Evolutionary conservation across 2,797 vertebrate genomes (phyloP).

Genomic region (Cygnus olor): DNA sequence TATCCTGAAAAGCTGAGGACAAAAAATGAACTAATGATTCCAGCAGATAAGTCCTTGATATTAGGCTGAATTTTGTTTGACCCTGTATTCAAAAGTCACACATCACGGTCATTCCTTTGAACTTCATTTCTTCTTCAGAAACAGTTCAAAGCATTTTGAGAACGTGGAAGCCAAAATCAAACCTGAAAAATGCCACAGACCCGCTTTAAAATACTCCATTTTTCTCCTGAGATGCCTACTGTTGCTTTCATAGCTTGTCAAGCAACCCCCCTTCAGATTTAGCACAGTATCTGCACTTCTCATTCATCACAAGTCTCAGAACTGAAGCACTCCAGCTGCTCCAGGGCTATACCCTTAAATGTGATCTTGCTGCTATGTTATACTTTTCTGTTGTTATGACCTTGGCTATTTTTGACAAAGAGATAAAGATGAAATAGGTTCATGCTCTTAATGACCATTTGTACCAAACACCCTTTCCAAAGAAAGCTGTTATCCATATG

Average conservation of each 20-base stretch:
- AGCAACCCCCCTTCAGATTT: background rate
- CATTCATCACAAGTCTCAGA: conserved; percentile 26
- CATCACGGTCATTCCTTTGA: background rate
- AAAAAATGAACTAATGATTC: background rate
- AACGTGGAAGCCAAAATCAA: conserved; percentile 8
- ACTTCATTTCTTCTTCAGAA: conserved; percentile 11
- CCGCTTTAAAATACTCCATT: background rate
- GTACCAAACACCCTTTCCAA: background rate
- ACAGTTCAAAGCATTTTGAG: conserved; percentile 39
- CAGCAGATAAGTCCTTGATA: background rate
- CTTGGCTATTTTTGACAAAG: conserved; percentile 43
- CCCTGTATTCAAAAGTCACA: background rate
- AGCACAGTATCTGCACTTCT: conserved; percentile 9
- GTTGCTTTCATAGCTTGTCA: conserved; percentile 23
- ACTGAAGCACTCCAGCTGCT: conserved; percentile 41
- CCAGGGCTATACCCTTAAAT: conserved; percentile 17
- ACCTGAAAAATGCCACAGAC: background rate
- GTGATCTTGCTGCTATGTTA: conserved; percentile 42
- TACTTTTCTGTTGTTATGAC: background rate
- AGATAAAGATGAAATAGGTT: conserved; percentile 52
- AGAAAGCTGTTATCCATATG: background rate
- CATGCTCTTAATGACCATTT: conserved; percentile 43
- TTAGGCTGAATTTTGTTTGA: background rate
- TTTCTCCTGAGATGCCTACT: conserved; percentile 32
- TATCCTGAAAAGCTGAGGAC: background rate